Conservation (phyloP, 2,113 vertebrate species). For the Pitta sordida region DNA sequence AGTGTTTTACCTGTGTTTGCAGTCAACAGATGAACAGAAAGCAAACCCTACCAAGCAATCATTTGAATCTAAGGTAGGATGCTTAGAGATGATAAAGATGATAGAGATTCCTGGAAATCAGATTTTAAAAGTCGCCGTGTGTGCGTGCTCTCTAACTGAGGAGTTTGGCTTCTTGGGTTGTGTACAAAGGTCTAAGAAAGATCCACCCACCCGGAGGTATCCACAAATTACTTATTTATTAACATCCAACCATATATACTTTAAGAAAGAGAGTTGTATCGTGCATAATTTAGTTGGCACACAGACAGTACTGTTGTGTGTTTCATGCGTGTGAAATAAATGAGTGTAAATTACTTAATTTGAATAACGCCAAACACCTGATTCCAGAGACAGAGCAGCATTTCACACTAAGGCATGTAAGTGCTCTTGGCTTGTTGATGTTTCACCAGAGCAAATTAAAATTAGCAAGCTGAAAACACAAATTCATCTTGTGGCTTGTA, state of each 20-base stretch:
- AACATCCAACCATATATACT: neutral
- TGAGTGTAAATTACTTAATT: slow-evolving; percentile 48
- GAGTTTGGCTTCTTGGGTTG: neutral
- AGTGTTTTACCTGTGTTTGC: neutral
- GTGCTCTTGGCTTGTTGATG: neutral
- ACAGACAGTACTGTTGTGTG: neutral
- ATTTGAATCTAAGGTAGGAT: neutral
- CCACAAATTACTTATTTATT: neutral
- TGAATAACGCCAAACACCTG: slow-evolving; percentile 42
- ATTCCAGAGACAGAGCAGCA: neutral
- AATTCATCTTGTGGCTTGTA: neutral
- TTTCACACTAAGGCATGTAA: neutral
- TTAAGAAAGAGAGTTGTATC: neutral
- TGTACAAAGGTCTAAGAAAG: neutral
- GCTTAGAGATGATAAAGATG: neutral
- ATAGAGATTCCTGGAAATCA: neutral
- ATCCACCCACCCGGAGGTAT: neutral
- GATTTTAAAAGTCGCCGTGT: neutral
- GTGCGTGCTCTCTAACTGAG: neutral
- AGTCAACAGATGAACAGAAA: neutral
- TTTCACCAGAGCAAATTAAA: slow-evolving; percentile 1
- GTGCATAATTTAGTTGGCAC: slow-evolving; percentile 28
- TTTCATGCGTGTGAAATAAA: neutral
- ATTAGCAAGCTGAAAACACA: slow-evolving; percentile 9
- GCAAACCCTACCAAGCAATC: neutral